phyloP scores from a whole-genome alignment of 2,888 invertebrate species.

The Bellardia bayeri region DNA sequence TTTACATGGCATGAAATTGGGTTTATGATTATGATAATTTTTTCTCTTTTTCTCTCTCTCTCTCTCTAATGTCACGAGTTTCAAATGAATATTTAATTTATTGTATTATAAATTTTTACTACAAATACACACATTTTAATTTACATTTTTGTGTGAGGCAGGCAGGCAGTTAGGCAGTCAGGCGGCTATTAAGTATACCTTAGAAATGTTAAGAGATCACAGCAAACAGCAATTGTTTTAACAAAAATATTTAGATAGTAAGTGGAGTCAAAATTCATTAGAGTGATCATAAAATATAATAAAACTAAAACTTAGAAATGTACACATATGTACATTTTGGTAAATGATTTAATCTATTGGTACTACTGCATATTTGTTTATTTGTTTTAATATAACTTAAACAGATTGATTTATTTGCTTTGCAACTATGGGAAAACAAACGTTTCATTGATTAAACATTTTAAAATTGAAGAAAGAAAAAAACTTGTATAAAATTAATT shows the following conservation, averaged over 20 bases:
- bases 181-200: neutral
- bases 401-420: conserved; percentile 32
- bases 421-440: conserved; percentile 41
- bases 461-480: neutral
- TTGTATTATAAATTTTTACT: conserved; percentile 40
- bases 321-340: conserved; percentile 10
- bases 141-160: conserved; percentile 48
- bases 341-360: conserved; percentile 53
- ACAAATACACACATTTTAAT: conserved; percentile 53
- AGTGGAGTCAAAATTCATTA: conserved; percentile 55
- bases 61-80: conserved; percentile 69
- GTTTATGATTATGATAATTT: conserved; percentile 68
- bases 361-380: conserved; percentile 5
- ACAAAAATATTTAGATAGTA: conserved; percentile 31
- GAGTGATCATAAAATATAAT: conserved; percentile 59
- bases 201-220: conserved; percentile 37
- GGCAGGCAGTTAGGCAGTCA: neutral
- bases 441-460: conserved; percentile 39
- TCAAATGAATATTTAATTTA: conserved; percentile 69
- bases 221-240: conserved; percentile 61
- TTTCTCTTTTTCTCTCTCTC: conserved; percentile 34
- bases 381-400: neutral
- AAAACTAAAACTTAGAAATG: conserved; percentile 10
- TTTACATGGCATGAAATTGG: conserved; percentile 59
- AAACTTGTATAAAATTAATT: conserved; percentile 35